Base-by-base conservation (phyloP, 2,113 vertebrate species). In the Pithys albifrons region DNA sequence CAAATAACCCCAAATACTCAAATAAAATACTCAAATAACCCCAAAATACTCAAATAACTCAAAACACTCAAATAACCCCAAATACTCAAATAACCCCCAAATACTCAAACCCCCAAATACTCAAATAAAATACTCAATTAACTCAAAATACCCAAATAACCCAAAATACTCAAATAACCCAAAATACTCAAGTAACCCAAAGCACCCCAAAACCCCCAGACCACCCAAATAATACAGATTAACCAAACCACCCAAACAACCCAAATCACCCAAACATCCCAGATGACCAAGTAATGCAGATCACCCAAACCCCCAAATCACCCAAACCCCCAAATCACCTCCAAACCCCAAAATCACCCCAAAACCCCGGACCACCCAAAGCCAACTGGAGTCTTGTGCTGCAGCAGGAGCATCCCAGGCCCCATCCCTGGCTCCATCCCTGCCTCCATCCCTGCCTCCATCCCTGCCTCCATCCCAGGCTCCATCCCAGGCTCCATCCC, bases 381-480 rank as follows among this genome's bases (percentile, higher is more conserved):
- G 4, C n/a, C 59, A 55, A 4, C 1, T 1, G 49, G 23, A 87
- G 48, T 59, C 73, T 54, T 51, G 24, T 1, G 4, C 15, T 0
- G 1, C 1, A 18, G 9, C 35, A 33, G 8, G 58, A 88, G 10
- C 54, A 33, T 20, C 41, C 41, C 41, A 13, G 41, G 41, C 41
- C 13, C 41, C 41, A 29, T 33, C 39, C 41, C 66, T 3, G 5
- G 8, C 1, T 64, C 52, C 52, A 33, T 20, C 39, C 39, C 39
- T 41, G 39, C 10, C 39, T 41, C 39, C 41, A 27, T 33, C 35
- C 41, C 66, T 3, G 5, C 7, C 1, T 64, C 31, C 28, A 5
- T 10, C 23, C 78, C 10, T n/a, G n/a, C n/a, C n/a, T n/a, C n/a
- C 54, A 33, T 20, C 41, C 41, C 41, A 13, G 41, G 41, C 41